Conservation (phyloP, 2,888 invertebrate genomes). For the Noctua janthina region DNA sequence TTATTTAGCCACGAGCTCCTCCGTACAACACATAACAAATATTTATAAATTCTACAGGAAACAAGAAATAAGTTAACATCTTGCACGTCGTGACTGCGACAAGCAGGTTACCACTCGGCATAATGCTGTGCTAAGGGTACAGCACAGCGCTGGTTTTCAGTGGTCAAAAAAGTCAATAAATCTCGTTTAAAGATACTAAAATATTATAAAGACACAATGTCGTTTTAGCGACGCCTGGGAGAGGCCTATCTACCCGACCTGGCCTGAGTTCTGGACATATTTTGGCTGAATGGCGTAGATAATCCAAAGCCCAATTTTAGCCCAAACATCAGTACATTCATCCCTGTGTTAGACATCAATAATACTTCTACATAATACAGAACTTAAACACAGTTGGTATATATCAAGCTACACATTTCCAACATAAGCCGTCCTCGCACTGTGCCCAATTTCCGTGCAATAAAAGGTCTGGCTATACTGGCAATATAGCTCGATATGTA, state of each 20-base stretch:
- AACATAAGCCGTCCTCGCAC: neutral
- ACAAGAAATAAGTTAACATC: too few species aligned
- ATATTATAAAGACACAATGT: neutral
- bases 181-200: neutral
- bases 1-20: too few species aligned
- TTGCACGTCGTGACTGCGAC: too few species aligned
- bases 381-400: neutral
- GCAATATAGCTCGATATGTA: neutral
- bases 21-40: too few species aligned
- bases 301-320: neutral
- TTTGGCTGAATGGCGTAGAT: neutral
- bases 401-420: neutral
- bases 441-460: neutral
- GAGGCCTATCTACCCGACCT: neutral
- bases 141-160: too few species aligned
- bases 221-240: neutral
- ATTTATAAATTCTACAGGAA: too few species aligned
- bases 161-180: too few species aligned
- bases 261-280: neutral
- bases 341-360: neutral
- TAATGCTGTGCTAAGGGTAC: too few species aligned
- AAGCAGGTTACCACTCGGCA: too few species aligned
- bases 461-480: neutral
- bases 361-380: neutral
- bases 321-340: neutral